These are phyloP conservation scores for Neodiprion pinetum DNA, from an alignment of 1,140 invertebrate genomes.

Conservation along the genomic window DNA sequence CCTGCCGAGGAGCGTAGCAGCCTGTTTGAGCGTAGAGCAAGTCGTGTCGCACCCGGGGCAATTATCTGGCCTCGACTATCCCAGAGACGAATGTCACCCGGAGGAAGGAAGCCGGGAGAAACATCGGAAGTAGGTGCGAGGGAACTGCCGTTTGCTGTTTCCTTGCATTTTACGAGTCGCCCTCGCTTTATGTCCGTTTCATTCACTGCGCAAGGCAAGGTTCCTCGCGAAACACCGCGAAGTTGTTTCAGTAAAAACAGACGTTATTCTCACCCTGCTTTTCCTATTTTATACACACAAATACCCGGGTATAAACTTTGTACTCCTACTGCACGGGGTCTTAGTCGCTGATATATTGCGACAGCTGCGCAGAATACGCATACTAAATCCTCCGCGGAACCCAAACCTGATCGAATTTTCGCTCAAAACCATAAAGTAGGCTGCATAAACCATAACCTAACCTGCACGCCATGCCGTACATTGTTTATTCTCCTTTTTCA, in stretches of 20 bases:
- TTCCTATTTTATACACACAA: background rate
- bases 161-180: slow-evolving; percentile 1
- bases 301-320: background rate
- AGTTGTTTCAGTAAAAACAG: slow-evolving; percentile 2
- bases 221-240: background rate
- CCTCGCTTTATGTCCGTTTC: background rate
- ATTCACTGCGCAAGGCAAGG: background rate
- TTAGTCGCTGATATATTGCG: background rate
- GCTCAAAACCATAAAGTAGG: background rate
- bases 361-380: background rate
- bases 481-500: too few relatives aligned
- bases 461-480: too few relatives aligned
- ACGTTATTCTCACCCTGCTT: background rate
- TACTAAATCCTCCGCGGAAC: background rate
- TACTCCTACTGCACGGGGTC: background rate
- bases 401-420: background rate
- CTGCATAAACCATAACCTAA: too few relatives aligned
- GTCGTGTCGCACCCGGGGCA: too few relatives aligned
- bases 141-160: background rate
- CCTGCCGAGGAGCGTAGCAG: too few relatives aligned
- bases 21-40: too few relatives aligned
- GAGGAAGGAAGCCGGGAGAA: background rate
- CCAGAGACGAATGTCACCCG: too few relatives aligned
- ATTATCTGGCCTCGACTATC: too few relatives aligned
- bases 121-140: background rate